A percentile compares a stretch with the other conserved stretches of the same genome.
These are phyloP conservation scores for Indri indri DNA, from an alignment of 2,113 vertebrate species.

Conservation along the genomic window DNA sequence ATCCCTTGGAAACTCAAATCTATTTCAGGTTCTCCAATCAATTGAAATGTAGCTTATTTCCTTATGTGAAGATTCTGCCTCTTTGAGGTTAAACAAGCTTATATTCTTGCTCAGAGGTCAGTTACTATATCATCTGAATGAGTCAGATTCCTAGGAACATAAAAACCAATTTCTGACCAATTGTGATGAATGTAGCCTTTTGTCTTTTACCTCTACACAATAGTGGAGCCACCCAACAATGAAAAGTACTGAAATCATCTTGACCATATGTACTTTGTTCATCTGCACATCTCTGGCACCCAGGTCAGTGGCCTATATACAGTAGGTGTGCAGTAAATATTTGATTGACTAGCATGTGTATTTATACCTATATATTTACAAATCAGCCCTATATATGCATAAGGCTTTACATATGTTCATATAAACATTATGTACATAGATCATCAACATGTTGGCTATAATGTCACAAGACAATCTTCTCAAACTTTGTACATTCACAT, in stretches of 20 bases:
- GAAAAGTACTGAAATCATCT: not conserved
- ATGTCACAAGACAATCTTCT: not conserved
- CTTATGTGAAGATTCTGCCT: not conserved
- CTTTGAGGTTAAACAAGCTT: conserved; percentile 28
- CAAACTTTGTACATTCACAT: not conserved
- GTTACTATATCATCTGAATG: not conserved
- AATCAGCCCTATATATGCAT: not conserved
- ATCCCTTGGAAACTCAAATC: not conserved
- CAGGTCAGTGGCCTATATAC: not conserved
- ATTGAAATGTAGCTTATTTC: not conserved
- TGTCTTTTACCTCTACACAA: not conserved
- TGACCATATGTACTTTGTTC: not conserved
- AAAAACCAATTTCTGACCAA: not conserved
- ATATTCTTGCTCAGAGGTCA: not conserved
- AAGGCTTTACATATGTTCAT: conserved; percentile 1
- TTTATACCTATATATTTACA: not conserved
- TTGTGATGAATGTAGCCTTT: not conserved
- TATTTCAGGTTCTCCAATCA: conserved; percentile 32
- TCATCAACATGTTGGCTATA: not conserved
- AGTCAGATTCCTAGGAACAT: not conserved
- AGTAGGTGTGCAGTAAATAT: not conserved
- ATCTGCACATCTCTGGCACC: not conserved
- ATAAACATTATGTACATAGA: not conserved
- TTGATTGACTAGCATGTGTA: not conserved
- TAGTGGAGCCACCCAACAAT: not conserved